phyloP scores from a whole-genome alignment of 2,797 vertebrate species.

The Furcifer pardalis region DNA sequence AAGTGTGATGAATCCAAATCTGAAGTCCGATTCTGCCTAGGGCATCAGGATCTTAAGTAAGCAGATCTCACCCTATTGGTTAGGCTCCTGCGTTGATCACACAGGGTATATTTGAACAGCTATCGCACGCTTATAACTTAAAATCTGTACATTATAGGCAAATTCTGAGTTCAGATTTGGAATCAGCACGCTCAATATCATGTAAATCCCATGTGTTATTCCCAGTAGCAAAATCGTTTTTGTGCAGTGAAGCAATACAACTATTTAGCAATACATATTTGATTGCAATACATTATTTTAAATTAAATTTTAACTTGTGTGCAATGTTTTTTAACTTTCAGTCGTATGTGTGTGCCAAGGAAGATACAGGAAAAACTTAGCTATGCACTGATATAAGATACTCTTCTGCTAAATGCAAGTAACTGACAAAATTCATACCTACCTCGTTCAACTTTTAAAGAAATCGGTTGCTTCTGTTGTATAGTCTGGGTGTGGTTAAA shows the following conservation, averaged over 20 bases:
- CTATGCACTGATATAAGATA: not conserved
- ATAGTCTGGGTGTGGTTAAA: slow-evolving; percentile 98
- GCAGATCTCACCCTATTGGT: too few relatives aligned
- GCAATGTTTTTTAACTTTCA: not conserved
- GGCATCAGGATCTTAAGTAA: too few relatives aligned
- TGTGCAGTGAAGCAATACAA: not conserved
- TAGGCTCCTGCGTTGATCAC: too few relatives aligned
- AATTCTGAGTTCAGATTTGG: too few relatives aligned
- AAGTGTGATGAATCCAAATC: too few relatives aligned
- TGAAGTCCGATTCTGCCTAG: too few relatives aligned
- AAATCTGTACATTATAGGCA: too few relatives aligned
- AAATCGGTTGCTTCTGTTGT: slow-evolving; percentile 98
- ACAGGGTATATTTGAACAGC: too few relatives aligned
- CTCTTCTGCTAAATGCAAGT: not conserved
- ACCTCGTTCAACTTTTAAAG: slow-evolving; percentile 91
- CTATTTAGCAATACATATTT: not conserved
- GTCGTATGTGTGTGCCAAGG: not conserved
- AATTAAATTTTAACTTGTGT: not conserved
- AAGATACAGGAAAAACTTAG: not conserved
- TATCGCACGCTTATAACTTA: too few relatives aligned
- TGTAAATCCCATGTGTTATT: too few relatives aligned
- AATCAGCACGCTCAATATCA: too few relatives aligned
- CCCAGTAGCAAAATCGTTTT: too few relatives aligned
- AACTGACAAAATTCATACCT: slow-evolving; percentile 71
- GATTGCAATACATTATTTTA: not conserved